Evolutionary conservation across 2,888 invertebrate genomes (phyloP).

Genomic region (Girardia tigrina): DNA sequence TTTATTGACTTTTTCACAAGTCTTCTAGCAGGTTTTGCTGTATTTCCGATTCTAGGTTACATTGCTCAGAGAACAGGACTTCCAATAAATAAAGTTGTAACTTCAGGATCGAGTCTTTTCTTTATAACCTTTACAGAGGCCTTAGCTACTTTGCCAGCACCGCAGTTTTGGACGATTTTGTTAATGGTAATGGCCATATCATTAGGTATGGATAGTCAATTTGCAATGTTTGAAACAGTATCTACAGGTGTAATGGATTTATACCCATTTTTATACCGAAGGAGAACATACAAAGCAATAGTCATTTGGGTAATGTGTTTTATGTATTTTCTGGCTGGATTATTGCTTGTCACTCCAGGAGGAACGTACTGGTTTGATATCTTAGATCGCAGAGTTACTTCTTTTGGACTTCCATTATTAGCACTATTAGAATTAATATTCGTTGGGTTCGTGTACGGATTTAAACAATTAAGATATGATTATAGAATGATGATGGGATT

Average conservation of each 20-base stretch:
- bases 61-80: slow-evolving; percentile 50
- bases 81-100: slow-evolving; percentile 47
- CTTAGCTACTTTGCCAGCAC: no score
- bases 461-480: background rate
- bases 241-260: slow-evolving; percentile 66
- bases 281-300: no score
- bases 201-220: no score
- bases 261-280: slow-evolving; percentile 54
- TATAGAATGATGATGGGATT: background rate
- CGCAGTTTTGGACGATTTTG: no score
- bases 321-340: no score
- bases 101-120: no score
- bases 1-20: slow-evolving; percentile 47
- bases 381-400: slow-evolving; percentile 50
- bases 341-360: no score
- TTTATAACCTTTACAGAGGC: no score
- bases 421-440: slow-evolving; percentile 45
- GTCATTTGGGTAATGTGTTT: no score
- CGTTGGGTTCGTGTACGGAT: slow-evolving; percentile 47
- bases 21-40: slow-evolving; percentile 49
- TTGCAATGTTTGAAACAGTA: slow-evolving; percentile 68
- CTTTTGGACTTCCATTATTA: slow-evolving; percentile 50
- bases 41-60: slow-evolving; percentile 56
- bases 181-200: no score
- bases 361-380: slow-evolving; percentile 49